These are phyloP conservation scores for Drosophila atripex DNA, from an alignment of 2,888 invertebrate species.

Conservation along the genomic window DNA sequence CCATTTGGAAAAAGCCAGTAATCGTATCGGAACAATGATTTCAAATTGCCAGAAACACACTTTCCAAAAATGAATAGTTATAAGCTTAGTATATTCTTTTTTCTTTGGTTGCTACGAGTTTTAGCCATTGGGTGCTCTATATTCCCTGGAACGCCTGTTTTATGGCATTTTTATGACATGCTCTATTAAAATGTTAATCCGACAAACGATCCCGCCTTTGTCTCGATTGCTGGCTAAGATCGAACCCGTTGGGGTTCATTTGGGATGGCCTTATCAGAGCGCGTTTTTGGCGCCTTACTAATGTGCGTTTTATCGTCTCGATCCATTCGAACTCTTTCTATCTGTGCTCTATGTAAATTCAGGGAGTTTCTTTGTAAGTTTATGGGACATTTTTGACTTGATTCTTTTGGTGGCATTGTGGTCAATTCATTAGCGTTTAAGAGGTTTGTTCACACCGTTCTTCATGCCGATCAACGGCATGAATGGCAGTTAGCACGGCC, in stretches of 20 bases:
- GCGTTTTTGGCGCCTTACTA: constrained; percentile 77
- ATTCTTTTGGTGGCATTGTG: constrained; percentile 41
- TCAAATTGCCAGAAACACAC: constrained; percentile 32
- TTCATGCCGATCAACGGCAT: constrained; percentile 14
- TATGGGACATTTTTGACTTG: constrained; percentile 39
- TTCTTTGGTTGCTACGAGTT: constrained; percentile 10
- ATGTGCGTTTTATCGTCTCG: constrained; percentile 69
- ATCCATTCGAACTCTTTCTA: constrained; percentile 12
- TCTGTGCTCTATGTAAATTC: constrained; percentile 54
- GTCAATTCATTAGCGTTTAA: constrained; percentile 73
- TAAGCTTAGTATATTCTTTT: constrained; percentile 27
- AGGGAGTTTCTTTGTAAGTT: constrained; percentile 63
- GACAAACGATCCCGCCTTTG: constrained; percentile 37
- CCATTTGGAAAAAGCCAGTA: constrained; percentile 24
- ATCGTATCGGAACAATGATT: constrained; percentile 29
- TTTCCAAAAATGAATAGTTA: constrained; percentile 51
- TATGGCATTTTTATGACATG: constrained; percentile 69
- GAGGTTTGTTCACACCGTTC: constrained; percentile 71
- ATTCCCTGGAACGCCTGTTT: constrained; percentile 50
- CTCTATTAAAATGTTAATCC: constrained; percentile 77
- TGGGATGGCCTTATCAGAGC: constrained; percentile 58
- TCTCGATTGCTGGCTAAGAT: constrained; percentile 32
- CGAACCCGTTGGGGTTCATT: constrained; percentile 56
- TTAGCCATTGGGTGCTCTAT: constrained; percentile 33
- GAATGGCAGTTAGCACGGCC: constrained; percentile 56